Conservation (phyloP, 2,113 vertebrate species). For the Girardinichthys multiradiatus region DNA sequence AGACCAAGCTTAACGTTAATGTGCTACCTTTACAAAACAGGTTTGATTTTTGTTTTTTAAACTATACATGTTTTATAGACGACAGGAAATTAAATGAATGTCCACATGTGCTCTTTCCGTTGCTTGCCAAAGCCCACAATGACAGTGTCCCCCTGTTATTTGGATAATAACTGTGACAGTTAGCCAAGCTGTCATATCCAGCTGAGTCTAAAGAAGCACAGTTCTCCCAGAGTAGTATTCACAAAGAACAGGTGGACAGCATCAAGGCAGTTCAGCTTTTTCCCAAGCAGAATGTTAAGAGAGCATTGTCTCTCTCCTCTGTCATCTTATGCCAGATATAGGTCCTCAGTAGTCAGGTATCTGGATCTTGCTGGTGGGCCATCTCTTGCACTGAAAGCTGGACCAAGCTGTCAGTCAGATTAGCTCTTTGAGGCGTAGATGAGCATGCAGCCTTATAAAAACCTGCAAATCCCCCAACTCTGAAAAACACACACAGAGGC, state of each 20-base stretch:
- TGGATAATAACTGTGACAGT: slow-evolving; percentile 28
- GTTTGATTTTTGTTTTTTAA: neutral
- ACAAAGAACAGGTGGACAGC: slow-evolving; percentile 39
- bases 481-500: slow-evolving; percentile 9
- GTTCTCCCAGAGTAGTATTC: slow-evolving; percentile 30
- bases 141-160: slow-evolving; percentile 17
- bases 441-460: slow-evolving; percentile 41
- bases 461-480: slow-evolving; percentile 51
- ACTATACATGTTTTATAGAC: neutral
- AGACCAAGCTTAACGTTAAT: slow-evolving; percentile 2
- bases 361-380: slow-evolving; percentile 45
- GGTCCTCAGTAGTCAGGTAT: slow-evolving; percentile 51
- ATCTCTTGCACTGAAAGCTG: slow-evolving; percentile 42
- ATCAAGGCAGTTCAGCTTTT: slow-evolving; percentile 24
- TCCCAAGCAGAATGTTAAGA: slow-evolving; percentile 13
- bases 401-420: slow-evolving; percentile 62
- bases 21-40: neutral
- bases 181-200: slow-evolving; percentile 59
- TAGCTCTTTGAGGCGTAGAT: slow-evolving; percentile 32
- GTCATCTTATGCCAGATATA: slow-evolving; percentile 43
- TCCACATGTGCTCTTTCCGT: neutral
- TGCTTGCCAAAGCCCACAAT: neutral
- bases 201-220: slow-evolving; percentile 30
- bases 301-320: slow-evolving; percentile 22
- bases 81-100: neutral